A percentile compares a stretch with the other conserved stretches of the same genome.
Conservation (phyloP, 92 coral and sea anemone species). For the Muricea muricata region DNA sequence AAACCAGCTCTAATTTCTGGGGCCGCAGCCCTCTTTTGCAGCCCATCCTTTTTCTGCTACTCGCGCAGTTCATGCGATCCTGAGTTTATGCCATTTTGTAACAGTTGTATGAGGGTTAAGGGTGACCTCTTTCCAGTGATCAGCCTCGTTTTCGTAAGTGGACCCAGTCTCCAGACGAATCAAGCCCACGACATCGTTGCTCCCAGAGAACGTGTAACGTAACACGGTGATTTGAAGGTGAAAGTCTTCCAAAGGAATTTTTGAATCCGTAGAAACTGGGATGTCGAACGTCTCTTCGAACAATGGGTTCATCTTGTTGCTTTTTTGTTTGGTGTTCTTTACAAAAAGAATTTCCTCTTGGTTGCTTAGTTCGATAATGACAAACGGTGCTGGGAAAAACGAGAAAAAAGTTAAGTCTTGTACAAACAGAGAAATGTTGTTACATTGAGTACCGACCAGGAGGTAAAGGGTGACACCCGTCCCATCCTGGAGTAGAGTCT, state of each 20-base stretch:
- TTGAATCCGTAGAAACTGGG: conserved; percentile 80
- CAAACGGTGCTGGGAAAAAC: conserved; percentile 65
- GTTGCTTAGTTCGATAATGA: conserved; percentile 78
- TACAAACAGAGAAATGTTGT: no score
- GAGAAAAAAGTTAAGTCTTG: no score
- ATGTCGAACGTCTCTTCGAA: conserved; percentile 75
- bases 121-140: conserved; percentile 88
- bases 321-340: conserved; percentile 72
- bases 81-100: conserved; percentile 82
- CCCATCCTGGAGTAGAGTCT: no score
- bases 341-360: conserved; percentile 71
- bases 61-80: conserved; percentile 5
- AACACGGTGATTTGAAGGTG: conserved; percentile 76
- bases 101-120: conserved; percentile 83
- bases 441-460: no score
- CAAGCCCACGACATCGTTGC: conserved; percentile 76
- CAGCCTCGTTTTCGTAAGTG: conserved; percentile 74
- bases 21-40: no score
- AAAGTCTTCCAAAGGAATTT: conserved; percentile 76
- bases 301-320: conserved; percentile 55
- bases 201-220: conserved; percentile 73
- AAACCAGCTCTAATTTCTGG: no score
- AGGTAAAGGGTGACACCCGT: no score
- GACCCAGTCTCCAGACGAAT: conserved; percentile 77
- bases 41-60: no score